Conservation (phyloP, 2,888 invertebrate species). For the Aquatica leii region DNA sequence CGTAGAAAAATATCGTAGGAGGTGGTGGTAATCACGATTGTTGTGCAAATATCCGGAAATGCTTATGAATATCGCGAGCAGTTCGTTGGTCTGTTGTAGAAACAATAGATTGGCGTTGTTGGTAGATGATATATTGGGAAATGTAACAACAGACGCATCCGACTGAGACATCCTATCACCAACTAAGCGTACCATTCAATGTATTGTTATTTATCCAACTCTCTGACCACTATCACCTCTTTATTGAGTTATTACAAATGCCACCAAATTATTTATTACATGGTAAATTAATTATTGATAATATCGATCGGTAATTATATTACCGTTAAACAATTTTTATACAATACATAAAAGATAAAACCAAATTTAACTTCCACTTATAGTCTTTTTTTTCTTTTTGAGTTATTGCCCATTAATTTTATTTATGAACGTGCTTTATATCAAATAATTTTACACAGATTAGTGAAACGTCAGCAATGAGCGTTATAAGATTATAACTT, state of each 20-base stretch:
- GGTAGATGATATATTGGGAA: constrained; percentile 41
- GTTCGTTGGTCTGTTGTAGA: constrained; percentile 27
- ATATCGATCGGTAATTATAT: background rate
- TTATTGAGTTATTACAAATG: constrained; percentile 35
- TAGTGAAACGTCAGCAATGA: too few species aligned
- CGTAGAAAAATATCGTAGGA: too few species aligned
- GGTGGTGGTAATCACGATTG: too few species aligned
- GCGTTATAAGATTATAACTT: too few species aligned
- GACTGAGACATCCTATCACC: constrained; percentile 46
- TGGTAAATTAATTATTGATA: background rate
- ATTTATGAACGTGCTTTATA: constrained; percentile 8
- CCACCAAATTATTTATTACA: constrained; percentile 17
- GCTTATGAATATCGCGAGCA: constrained; percentile 15
- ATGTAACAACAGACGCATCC: constrained; percentile 45
- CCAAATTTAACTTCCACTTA: background rate
- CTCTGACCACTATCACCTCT: constrained; percentile 32
- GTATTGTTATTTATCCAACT: constrained; percentile 35
- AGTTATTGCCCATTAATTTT: constrained; percentile 10
- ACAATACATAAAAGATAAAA: background rate
- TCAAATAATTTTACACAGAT: too few species aligned
- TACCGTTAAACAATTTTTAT: constrained; percentile 1
- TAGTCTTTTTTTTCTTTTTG: constrained; percentile 1
- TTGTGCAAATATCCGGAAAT: constrained; percentile 17
- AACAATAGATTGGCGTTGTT: constrained; percentile 37
- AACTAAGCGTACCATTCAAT: constrained; percentile 42